phyloP scores from a whole-genome alignment of 2,797 vertebrate genomes.

The Ispidina picta region DNA sequence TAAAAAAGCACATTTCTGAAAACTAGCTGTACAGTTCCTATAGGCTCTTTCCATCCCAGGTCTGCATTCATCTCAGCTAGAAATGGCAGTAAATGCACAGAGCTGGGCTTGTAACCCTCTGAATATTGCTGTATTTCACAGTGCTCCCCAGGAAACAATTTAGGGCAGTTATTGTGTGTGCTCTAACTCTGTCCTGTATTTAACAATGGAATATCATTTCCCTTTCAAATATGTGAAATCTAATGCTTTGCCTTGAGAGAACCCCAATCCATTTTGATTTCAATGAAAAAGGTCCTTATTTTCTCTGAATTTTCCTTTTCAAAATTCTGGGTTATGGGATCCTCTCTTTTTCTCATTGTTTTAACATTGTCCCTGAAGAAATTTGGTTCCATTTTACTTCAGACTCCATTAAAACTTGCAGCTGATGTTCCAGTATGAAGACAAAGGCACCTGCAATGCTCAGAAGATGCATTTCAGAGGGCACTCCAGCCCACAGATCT shows the following conservation, averaged over 20 bases:
- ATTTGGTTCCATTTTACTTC: background rate
- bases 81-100: background rate
- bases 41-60: background rate
- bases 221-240: background rate
- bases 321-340: background rate
- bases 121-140: background rate
- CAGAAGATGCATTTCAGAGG: background rate
- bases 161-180: background rate
- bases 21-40: background rate
- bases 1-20: background rate
- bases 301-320: background rate
- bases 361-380: background rate
- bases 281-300: background rate
- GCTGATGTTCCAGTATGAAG: background rate
- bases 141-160: background rate
- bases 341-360: background rate
- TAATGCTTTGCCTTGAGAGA: background rate
- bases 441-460: background rate
- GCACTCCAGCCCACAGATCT: background rate
- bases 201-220: background rate
- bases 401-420: background rate
- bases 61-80: background rate
- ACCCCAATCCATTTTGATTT: background rate
- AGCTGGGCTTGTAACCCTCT: background rate
- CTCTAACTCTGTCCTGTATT: background rate